These are phyloP conservation scores for Drosophila rellima DNA, from an alignment of 2,888 invertebrate genomes.

Conservation along the genomic window DNA sequence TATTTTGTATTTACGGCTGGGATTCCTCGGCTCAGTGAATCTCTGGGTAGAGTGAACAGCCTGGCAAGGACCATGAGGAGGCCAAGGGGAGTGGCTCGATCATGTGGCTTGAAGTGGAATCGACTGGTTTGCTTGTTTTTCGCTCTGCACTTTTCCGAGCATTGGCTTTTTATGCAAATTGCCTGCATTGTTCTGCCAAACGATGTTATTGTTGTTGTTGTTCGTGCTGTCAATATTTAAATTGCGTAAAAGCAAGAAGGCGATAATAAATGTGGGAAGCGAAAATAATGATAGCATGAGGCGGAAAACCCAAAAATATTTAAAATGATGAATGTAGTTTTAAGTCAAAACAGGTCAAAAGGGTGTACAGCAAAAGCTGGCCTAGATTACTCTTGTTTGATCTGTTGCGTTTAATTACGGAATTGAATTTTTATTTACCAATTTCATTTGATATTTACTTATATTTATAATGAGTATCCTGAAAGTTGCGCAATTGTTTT, in stretches of 20 bases:
- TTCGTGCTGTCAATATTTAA: constrained; percentile 67
- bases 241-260: constrained; percentile 52
- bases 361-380: not conserved
- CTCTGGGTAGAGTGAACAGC: constrained; percentile 15
- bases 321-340: constrained; percentile 28
- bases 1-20: constrained; percentile 77
- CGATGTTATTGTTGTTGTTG: constrained; percentile 16
- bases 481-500: constrained; percentile 9
- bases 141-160: constrained; percentile 31
- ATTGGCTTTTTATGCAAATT: constrained; percentile 73
- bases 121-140: constrained; percentile 28
- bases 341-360: constrained; percentile 5
- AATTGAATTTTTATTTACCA: not conserved
- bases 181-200: constrained; percentile 50
- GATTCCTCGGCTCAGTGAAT: constrained; percentile 59
- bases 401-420: not conserved
- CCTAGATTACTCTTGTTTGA: not conserved
- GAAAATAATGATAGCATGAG: constrained; percentile 54
- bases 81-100: constrained; percentile 15
- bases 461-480: not conserved
- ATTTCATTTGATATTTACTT: not conserved
- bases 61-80: constrained; percentile 2
- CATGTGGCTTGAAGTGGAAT: constrained; percentile 24
- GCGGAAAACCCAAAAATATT: constrained; percentile 87
- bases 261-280: constrained; percentile 53